These are phyloP conservation scores for Hyaena hyaena DNA, from an alignment of 2,113 vertebrate species.

Conservation along the genomic window DNA sequence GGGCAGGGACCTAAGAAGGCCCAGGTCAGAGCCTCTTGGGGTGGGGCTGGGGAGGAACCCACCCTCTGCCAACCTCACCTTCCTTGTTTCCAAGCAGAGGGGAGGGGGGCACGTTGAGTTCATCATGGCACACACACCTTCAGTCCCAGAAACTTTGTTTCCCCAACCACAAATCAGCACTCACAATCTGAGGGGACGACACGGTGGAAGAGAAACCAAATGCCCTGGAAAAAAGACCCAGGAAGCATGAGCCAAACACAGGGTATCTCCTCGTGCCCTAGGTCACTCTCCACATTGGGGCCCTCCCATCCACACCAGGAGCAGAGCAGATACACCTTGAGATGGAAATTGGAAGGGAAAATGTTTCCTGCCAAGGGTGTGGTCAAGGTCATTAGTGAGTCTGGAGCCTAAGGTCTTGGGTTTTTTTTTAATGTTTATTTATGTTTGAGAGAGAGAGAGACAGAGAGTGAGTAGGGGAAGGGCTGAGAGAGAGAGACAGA, in stretches of 20 bases:
- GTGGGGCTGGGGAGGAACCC: not conserved
- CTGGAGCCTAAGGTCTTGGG: no score
- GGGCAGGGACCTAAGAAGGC: not conserved
- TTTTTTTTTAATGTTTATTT: no score
- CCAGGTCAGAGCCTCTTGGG: slow-evolving; percentile 11
- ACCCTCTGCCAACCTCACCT: not conserved
- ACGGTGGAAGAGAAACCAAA: not conserved
- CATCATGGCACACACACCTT: not conserved
- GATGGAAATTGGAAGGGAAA: not conserved
- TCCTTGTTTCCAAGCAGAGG: slow-evolving; percentile 19
- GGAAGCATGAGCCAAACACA: not conserved
- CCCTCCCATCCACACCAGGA: not conserved
- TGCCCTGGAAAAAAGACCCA: not conserved
- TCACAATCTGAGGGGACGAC: not conserved
- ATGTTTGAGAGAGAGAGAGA: no score
- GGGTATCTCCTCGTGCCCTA: not conserved
- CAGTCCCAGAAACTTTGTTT: not conserved
- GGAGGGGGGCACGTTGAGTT: not conserved
- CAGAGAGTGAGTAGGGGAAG: no score
- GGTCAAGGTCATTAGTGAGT: not conserved
- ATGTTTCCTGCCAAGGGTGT: not conserved
- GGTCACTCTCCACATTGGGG: not conserved
- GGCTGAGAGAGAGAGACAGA: no score
- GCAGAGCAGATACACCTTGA: not conserved
- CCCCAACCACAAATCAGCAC: not conserved